phyloP scores from a whole-genome alignment of 2,888 invertebrate genomes.

The Melieria omissa region DNA sequence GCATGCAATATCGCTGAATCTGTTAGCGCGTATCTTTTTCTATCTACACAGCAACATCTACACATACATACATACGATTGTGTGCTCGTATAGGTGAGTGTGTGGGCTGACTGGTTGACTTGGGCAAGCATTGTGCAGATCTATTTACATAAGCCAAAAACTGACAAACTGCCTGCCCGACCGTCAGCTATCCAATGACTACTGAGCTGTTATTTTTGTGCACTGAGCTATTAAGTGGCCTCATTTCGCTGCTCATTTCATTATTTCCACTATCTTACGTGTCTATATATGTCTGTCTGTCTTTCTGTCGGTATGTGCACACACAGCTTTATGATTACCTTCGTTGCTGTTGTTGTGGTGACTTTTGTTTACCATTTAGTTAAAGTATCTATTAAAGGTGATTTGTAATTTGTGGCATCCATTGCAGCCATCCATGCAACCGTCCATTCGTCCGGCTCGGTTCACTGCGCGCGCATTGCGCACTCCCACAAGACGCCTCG shows the following conservation, averaged over 20 bases:
- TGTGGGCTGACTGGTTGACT: too few relatives aligned
- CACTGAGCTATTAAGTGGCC: slow-evolving; percentile 38
- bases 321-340: background rate
- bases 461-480: background rate
- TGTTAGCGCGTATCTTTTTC: too few relatives aligned
- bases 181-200: slow-evolving; percentile 26
- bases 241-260: slow-evolving; percentile 23
- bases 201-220: slow-evolving; percentile 33
- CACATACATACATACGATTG: too few relatives aligned
- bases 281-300: too few relatives aligned
- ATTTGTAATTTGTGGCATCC: slow-evolving; percentile 36
- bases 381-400: slow-evolving; percentile 23
- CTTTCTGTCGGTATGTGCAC: too few relatives aligned
- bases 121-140: too few relatives aligned
- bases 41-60: too few relatives aligned
- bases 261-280: background rate
- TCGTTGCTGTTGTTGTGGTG: background rate
- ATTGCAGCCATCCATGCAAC: slow-evolving; percentile 6
- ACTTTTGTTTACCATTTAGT: slow-evolving; percentile 14
- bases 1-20: too few relatives aligned
- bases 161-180: too few relatives aligned
- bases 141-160: too few relatives aligned
- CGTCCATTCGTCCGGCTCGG: background rate
- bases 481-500: background rate
- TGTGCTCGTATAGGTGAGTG: too few relatives aligned